A percentile compares a stretch with the other conserved stretches of the same genome.
Conservation (phyloP, 2,888 invertebrate genomes). For the Lycaena phlaeas region DNA sequence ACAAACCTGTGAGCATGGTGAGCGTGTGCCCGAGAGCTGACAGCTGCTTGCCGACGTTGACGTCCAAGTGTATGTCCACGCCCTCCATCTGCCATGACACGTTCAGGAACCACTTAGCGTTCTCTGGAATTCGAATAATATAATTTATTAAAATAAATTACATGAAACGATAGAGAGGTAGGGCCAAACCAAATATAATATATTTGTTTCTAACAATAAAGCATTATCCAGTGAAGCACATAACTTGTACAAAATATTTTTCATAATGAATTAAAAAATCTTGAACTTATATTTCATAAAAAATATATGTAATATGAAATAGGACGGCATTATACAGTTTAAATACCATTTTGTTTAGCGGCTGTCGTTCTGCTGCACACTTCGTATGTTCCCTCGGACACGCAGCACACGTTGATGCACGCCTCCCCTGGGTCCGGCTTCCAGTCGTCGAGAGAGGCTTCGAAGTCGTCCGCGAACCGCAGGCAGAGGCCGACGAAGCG, state of each 20-base stretch:
- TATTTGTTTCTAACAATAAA: too few species aligned
- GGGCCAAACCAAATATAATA: too few species aligned
- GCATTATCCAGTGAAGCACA: too few species aligned
- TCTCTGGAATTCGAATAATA: constrained; percentile 68
- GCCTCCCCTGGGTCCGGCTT: constrained; percentile 89
- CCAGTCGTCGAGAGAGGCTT: constrained; percentile 97
- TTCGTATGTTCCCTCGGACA: constrained; percentile 99
- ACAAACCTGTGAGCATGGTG: constrained; percentile 93
- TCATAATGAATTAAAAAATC: too few species aligned
- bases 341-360: constrained; percentile 86
- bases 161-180: too few species aligned
- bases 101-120: constrained; percentile 98
- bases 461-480: constrained; percentile 97
- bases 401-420: constrained; percentile 93
- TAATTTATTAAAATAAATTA: not conserved
- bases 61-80: constrained; percentile 96
- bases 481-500: constrained; percentile 92
- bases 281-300: too few species aligned
- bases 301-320: too few species aligned
- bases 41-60: constrained; percentile 95
- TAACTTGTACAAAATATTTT: too few species aligned
- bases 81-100: constrained; percentile 99
- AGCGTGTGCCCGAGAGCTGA: constrained; percentile 95
- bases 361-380: constrained; percentile 95
- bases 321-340: too few species aligned